Conservation (phyloP, 2,113 vertebrate genomes). For the Empidonax alnorum region DNA sequence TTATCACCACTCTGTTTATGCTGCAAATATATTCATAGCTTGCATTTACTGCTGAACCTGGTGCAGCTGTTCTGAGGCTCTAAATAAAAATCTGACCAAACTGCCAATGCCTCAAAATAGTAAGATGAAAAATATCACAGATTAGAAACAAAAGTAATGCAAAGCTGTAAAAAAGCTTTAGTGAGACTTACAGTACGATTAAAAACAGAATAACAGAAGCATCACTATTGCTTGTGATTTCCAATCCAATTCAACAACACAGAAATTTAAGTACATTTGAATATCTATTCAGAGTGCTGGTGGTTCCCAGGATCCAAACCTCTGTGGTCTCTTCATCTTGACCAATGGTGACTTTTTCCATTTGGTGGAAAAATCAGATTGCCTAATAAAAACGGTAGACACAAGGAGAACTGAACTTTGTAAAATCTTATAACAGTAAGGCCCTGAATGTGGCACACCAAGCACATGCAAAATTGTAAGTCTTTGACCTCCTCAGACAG, state of each 20-base stretch:
- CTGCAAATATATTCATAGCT: background rate
- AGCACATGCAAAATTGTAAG: background rate
- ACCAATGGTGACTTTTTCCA: background rate
- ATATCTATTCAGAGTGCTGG: background rate
- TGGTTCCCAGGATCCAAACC: background rate
- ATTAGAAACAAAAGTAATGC: background rate
- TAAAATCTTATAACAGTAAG: background rate
- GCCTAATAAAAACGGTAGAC: background rate
- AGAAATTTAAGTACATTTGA: background rate
- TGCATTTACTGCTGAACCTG: background rate
- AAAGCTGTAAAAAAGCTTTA: background rate
- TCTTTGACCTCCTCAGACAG: background rate
- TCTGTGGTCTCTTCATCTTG: background rate
- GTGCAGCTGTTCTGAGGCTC: background rate
- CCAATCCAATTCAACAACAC: background rate
- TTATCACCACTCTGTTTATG: background rate
- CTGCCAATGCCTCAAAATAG: background rate
- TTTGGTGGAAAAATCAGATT: background rate
- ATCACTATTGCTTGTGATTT: background rate
- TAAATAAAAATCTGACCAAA: constrained; percentile 16
- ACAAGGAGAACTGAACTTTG: background rate
- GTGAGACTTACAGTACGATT: background rate
- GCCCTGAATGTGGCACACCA: background rate
- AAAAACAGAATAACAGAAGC: background rate
- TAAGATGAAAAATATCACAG: background rate